phyloP scores from a whole-genome alignment of 2,888 invertebrate species.

The Anodontia alba region DNA sequence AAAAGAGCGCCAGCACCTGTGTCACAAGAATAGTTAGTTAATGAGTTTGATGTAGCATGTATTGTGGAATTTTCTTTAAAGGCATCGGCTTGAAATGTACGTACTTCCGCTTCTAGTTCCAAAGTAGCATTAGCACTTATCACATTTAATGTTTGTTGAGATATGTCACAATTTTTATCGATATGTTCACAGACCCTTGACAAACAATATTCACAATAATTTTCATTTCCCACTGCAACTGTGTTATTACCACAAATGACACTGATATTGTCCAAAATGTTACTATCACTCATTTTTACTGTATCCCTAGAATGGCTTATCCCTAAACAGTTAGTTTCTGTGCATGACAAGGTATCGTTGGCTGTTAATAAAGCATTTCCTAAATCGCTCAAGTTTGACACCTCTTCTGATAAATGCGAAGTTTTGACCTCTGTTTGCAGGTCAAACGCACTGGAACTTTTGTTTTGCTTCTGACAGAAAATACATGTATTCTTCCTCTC shows the following conservation, averaged over 20 bases:
- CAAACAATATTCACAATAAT: neutral
- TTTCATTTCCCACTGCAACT: neutral
- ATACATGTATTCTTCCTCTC: neutral
- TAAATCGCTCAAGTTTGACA: slow-evolving; percentile 9
- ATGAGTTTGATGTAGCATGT: no score
- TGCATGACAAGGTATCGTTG: neutral
- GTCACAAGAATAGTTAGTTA: no score
- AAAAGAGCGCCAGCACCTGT: no score
- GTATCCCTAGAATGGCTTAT: neutral
- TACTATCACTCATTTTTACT: neutral
- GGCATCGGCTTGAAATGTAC: no score
- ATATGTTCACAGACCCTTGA: neutral
- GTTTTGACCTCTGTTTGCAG: neutral
- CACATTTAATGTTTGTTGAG: no score
- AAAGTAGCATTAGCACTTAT: no score
- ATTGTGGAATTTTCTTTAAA: no score
- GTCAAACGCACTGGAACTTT: neutral
- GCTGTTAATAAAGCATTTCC: neutral
- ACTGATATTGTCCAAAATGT: neutral
- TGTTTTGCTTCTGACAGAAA: neutral
- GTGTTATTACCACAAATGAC: neutral
- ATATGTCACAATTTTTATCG: no score
- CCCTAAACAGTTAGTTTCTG: neutral
- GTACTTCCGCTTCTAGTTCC: no score
- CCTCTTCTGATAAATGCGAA: neutral